Base-by-base conservation (phyloP, 1,140 invertebrate genomes). In the Bombus cullumanus region DNA sequence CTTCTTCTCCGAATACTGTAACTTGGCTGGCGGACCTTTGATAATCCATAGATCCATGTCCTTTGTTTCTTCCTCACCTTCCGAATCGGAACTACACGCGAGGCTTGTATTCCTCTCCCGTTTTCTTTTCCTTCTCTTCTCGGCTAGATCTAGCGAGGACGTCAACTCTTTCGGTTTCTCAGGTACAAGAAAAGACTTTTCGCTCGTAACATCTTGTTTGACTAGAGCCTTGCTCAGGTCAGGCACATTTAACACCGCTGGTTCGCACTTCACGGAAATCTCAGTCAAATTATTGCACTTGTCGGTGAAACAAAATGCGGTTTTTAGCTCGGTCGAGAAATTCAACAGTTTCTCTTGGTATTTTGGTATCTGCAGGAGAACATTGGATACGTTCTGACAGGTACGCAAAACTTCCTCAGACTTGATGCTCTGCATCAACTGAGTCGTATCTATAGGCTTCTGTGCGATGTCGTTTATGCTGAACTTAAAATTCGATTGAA, bases 11-110 rank as follows among this genome's bases (percentile, higher is more conserved):
- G 94, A 93, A 86, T 94, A 94, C 71, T 94, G 94, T 2, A 94
- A 89, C 81, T 95, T 95, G 10, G 94, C 94, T 10, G 95, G 95
- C 10, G 95, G 95, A 53, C 95, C 95, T 91, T 95, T 96, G 25
- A 95, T 95, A 10, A 95, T 94, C 93, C 94, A 95, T 2, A 95
- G 81, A 82, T 95, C 94, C 47, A 93, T 4, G n/a, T 94, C 93
- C 64, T 91, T 94, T 41, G 75, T 39, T 12, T 94, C 93, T 0
- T 93, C 93, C 12, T 95, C 95, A 22, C 89, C 92, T 53, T 95
- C 95, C 25, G 95, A 95, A 25, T 95, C 95, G 18, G 94, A 95
- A 72, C 93, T 93, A 64, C 92, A 93, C 12, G 85, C 82, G 10
- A 71, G 68, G 15, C 91, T 79, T 1, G 85, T 41, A 31, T 87